These are phyloP conservation scores for Malacoctenus gilli DNA, from an alignment of 2,797 vertebrate species.

Conservation along the genomic window DNA sequence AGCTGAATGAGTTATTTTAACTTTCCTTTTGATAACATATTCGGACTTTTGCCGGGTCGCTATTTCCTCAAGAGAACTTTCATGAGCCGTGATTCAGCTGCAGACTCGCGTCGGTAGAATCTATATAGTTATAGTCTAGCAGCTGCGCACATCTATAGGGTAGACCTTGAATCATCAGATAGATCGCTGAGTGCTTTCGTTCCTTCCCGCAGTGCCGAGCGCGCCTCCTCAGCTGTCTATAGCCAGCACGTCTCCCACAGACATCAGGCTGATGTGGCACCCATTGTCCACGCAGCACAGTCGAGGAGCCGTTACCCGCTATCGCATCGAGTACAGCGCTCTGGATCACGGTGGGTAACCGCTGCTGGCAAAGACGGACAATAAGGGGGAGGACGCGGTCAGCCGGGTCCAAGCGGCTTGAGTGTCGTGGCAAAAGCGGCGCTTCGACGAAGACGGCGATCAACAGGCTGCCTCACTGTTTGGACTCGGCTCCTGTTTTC, in stretches of 20 bases:
- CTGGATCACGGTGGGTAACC: conserved; percentile 87
- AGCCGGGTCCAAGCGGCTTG: not conserved
- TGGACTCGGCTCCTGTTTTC: no score
- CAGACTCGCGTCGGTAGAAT: not conserved
- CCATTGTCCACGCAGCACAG: conserved; percentile 88
- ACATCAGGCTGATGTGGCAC: conserved; percentile 92
- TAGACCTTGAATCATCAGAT: conserved; percentile 10
- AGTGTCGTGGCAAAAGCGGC: no score
- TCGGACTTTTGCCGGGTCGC: no score
- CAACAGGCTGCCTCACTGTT: no score
- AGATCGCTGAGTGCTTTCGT: conserved; percentile 16
- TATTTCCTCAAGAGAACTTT: not conserved
- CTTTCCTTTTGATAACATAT: no score
- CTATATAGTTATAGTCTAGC: not conserved
- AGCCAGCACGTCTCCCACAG: conserved; percentile 88
- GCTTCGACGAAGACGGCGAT: no score
- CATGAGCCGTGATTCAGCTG: not conserved
- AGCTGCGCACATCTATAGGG: not conserved
- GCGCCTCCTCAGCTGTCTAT: conserved; percentile 91
- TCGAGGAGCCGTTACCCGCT: conserved; percentile 88
- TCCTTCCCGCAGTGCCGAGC: conserved; percentile 85
- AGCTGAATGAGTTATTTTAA: no score
- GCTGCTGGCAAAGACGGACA: not conserved
- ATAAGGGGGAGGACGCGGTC: not conserved
- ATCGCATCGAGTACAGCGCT: conserved; percentile 90